Evolutionary conservation across 2,888 invertebrate species (phyloP), one percentile per base, ranked within the genome.

Genomic region (Malthinus flaveolus): DNA sequence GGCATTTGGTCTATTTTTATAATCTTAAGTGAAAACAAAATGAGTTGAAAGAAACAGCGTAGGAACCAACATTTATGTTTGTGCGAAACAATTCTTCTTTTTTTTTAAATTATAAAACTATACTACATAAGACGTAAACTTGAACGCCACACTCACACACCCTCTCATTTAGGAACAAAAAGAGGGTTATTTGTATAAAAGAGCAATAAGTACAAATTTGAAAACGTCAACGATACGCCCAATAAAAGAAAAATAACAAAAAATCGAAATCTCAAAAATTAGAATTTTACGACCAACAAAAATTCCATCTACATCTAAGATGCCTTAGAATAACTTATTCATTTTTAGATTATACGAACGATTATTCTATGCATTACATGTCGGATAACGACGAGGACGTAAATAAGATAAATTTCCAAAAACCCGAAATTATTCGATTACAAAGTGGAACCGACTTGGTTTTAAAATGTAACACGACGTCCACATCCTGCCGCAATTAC

Each of bases 391-490:
- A 56, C 11, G 59, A 48, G 44, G 53, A 59, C 47, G 35, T 48
- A 50, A 49, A 49, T 42, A 46, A 52, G n/a, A 46, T 23, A 12
- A 50, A 39, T 35, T 52, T 46, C 44, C 63, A 64, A 12, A 66
- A 70, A 67, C 63, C 69, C 34, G 66, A 70, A 60, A 61, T 63
- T 7, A 57, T 72, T 36, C 66, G 70, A 46, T 67, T 71, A 31
- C 72, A 69, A 54, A 63, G 62, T 44, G 73, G 73, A 50, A 67
- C 71, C 5, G 69, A 68, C 46, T 59, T 73, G n/a, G 65, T 66
- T 13, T 60, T 74, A 33, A 71, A 71, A 62, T 75, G 75, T 57
- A 62, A 57, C 23, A 33, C 62, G 15, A 59, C 63, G 31, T 47
- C 61, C 52, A 59, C 63, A 32, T 47, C 61, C 54, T 66, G 70